phyloP scores from a whole-genome alignment of 2,113 vertebrate species.

The Tiliqua scincoides region DNA sequence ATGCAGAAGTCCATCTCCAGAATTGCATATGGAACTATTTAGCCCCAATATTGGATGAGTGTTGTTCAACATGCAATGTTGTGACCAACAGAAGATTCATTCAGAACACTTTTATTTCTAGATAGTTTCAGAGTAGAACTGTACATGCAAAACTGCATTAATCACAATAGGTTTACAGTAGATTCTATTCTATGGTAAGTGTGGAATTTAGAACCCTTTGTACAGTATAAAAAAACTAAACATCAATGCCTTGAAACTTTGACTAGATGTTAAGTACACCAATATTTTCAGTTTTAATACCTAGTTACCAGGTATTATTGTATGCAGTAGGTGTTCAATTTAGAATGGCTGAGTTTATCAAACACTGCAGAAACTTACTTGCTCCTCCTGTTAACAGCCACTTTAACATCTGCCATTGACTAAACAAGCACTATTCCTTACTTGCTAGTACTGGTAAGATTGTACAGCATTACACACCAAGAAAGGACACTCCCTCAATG shows the following conservation, averaged over 20 bases:
- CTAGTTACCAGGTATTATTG: slow-evolving; percentile 72
- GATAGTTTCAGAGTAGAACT: slow-evolving; percentile 72
- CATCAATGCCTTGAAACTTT: slow-evolving; percentile 62
- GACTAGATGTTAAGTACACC: slow-evolving; percentile 66
- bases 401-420: slow-evolving; percentile 67
- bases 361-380: slow-evolving; percentile 40
- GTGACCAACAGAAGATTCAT: not conserved
- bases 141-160: slow-evolving; percentile 75
- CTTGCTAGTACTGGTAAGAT: slow-evolving; percentile 60
- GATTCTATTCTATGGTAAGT: slow-evolving; percentile 72
- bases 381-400: slow-evolving; percentile 62
- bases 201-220: slow-evolving; percentile 69
- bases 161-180: slow-evolving; percentile 70
- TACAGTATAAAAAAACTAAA: slow-evolving; percentile 70
- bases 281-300: slow-evolving; percentile 66
- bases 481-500: slow-evolving; percentile 69
- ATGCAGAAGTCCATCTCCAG: too few relatives aligned
- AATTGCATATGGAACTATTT: not conserved
- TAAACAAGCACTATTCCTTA: slow-evolving; percentile 64
- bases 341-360: slow-evolving; percentile 50
- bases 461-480: slow-evolving; percentile 68
- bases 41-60: not conserved
- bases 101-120: slow-evolving; percentile 74
- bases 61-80: not conserved
- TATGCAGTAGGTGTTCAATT: slow-evolving; percentile 41